Percentiles rank a stretch among this genome's conserved stretches.
phyloP scores from a whole-genome alignment of 2,888 invertebrate genomes.

The Frankliniella fusca region DNA sequence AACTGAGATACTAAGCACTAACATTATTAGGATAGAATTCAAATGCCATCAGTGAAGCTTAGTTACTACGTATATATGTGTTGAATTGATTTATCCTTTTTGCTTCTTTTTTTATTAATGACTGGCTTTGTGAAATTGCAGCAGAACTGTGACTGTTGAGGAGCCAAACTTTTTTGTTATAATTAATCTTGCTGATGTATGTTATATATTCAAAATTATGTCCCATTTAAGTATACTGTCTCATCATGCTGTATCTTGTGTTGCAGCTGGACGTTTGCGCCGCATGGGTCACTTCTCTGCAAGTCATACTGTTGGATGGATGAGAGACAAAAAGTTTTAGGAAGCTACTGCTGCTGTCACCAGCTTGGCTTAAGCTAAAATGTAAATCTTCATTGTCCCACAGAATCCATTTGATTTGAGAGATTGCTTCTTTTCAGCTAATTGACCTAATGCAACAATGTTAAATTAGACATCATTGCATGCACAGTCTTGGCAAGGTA shows the following conservation, averaged over 20 bases:
- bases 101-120: constrained; percentile 30
- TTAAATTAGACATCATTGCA: background rate
- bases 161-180: background rate
- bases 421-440: no score
- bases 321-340: constrained; percentile 33
- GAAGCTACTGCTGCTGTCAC: background rate
- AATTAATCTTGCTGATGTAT: background rate
- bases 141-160: no score
- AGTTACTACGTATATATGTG: constrained; percentile 31
- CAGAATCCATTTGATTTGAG: no score
- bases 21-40: no score
- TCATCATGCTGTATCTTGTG: constrained; percentile 33
- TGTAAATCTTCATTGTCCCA: no score
- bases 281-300: constrained; percentile 75
- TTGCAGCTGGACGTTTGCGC: constrained; percentile 62
- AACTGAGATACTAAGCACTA: no score
- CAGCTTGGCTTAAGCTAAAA: background rate
- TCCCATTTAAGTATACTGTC: constrained; percentile 5
- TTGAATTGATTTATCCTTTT: constrained; percentile 26
- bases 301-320: constrained; percentile 74
- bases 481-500: background rate
- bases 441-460: background rate
- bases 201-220: background rate
- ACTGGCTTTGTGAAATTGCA: constrained; percentile 27
- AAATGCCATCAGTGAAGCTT: no score